phyloP scores from a whole-genome alignment of 1,140 invertebrate genomes.

The Sitobion miscanthi region DNA sequence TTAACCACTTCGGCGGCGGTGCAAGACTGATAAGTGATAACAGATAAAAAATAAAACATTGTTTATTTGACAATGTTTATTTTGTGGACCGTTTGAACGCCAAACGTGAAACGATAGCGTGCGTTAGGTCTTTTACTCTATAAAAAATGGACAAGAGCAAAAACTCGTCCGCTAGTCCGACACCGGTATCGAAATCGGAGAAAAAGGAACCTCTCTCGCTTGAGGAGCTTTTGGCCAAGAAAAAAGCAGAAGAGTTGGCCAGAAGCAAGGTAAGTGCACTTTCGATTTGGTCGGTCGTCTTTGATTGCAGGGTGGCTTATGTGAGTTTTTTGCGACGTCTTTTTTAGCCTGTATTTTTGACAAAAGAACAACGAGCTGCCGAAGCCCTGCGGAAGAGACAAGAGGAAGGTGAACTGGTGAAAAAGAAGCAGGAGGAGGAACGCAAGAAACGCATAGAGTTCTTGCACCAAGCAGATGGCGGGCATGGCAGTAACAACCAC shows the following conservation, averaged over 20 bases:
- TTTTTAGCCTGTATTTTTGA: constrained; percentile 88
- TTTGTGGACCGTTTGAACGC: neutral
- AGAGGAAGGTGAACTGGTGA: constrained; percentile 79
- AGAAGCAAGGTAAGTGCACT: constrained; percentile 73
- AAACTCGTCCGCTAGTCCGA: neutral
- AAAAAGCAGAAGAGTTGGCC: constrained; percentile 94
- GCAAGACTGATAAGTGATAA: neutral
- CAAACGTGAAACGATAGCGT: neutral
- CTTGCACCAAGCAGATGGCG: constrained; percentile 65
- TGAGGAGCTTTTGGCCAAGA: constrained; percentile 94
- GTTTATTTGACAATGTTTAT: neutral
- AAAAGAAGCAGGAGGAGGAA: constrained; percentile 74
- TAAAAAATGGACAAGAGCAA: constrained; percentile 44
- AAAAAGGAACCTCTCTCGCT: constrained; percentile 93
- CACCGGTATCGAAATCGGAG: constrained; percentile 43
- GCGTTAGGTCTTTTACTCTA: neutral
- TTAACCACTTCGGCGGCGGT: too few species aligned
- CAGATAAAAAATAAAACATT: neutral
- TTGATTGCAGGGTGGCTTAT: neutral
- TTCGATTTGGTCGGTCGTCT: too few species aligned
- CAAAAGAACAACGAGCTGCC: constrained; percentile 91
- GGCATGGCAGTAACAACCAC: constrained; percentile 58
- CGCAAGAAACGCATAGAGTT: constrained; percentile 71
- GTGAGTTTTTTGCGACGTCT: neutral
- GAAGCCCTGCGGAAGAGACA: constrained; percentile 88